A percentile compares a stretch with the other conserved stretches of the same genome.
Evolutionary conservation across 2,888 invertebrate genomes (phyloP).

Genomic region (Sarcophaga variegata): DNA sequence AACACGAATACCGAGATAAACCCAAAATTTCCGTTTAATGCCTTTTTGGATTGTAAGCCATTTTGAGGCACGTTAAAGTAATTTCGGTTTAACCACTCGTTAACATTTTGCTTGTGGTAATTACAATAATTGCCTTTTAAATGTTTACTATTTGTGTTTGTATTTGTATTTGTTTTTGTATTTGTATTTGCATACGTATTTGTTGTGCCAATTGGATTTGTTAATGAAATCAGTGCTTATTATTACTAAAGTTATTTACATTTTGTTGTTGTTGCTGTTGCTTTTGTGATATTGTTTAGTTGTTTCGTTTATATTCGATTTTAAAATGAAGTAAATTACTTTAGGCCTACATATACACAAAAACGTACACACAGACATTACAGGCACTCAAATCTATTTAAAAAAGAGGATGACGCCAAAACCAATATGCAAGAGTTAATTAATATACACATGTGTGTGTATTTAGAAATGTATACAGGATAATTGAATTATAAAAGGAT

Average conservation of each 20-base stretch:
- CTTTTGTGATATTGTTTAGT: slow-evolving; percentile 4
- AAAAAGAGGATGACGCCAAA: no score
- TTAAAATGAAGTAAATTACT: slow-evolving; percentile 33
- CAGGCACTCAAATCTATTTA: no score
- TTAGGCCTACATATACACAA: not conserved
- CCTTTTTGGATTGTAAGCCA: not conserved
- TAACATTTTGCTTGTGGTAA: slow-evolving; percentile 55
- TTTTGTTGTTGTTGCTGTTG: not conserved
- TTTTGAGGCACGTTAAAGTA: slow-evolving; percentile 17
- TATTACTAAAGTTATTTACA: not conserved
- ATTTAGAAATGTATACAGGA: slow-evolving; percentile 14
- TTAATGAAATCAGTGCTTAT: not conserved
- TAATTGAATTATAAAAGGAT: slow-evolving; percentile 51
- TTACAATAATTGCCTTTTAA: slow-evolving; percentile 59
- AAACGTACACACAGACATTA: no score
- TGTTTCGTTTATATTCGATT: slow-evolving; percentile 28
- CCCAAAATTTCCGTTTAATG: not conserved
- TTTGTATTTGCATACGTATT: not conserved
- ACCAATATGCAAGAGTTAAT: slow-evolving; percentile 34
- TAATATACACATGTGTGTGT: slow-evolving; percentile 30
- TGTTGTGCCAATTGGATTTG: not conserved
- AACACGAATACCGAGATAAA: not conserved
- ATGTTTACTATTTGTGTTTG: slow-evolving; percentile 17
- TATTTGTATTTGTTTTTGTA: not conserved
- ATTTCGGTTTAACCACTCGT: slow-evolving; percentile 54